A percentile compares a stretch with the other conserved stretches of the same genome.
These are phyloP conservation scores for Lophura nycthemera DNA, from an alignment of 2,113 vertebrate species.

Conservation along the genomic window DNA sequence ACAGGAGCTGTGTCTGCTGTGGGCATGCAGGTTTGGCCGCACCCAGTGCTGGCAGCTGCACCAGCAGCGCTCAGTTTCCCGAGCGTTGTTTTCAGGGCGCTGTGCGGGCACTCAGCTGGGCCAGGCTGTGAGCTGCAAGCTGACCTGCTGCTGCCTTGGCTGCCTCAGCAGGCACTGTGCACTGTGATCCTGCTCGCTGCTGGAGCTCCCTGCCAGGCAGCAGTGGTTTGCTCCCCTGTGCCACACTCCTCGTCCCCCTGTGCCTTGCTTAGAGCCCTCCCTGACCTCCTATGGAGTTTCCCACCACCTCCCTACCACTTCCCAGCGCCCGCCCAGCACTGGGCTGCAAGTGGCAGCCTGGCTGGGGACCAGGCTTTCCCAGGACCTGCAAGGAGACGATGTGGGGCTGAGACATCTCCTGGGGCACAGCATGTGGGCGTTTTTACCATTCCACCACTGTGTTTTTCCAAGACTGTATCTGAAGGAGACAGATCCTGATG, in stretches of 20 bases:
- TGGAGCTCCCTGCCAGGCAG: rapidly evolving
- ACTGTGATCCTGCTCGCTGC: neutral
- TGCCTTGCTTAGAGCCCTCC: neutral
- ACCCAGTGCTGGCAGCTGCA: neutral
- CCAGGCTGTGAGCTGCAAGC: neutral
- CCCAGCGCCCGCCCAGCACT: rapidly evolving
- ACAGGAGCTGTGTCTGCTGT: neutral
- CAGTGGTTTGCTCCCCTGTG: too few species aligned
- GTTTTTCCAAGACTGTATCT: rapidly evolving
- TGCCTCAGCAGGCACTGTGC: neutral
- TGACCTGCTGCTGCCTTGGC: neutral
- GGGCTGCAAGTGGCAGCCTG: neutral
- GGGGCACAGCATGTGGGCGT: neutral
- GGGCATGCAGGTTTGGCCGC: neutral
- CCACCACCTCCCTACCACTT: too few species aligned
- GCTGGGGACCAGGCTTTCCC: neutral
- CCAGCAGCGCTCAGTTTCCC: neutral
- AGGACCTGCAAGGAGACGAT: neutral
- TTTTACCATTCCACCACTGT: neutral
- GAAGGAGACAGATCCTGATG: rapidly evolving
- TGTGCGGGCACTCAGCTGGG: neutral
- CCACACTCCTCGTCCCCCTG: neutral
- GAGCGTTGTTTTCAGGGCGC: neutral
- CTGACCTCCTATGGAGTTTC: neutral
- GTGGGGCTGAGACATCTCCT: neutral